Base-by-base conservation (phyloP, 2,888 invertebrate genomes). In the Antitype chi region DNA sequence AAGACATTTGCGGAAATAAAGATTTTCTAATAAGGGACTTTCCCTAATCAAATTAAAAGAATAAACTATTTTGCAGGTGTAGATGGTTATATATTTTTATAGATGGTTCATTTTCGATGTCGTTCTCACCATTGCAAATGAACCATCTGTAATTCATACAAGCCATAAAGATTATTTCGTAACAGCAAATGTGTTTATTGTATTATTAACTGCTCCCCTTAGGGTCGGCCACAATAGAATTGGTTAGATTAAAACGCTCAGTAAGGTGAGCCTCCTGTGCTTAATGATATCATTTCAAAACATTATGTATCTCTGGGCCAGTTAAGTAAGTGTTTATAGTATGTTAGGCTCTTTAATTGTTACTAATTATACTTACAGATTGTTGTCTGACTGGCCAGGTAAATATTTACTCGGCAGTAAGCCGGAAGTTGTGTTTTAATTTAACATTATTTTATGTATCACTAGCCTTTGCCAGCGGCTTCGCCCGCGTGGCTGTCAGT, bases 161-260 rank as follows among this genome's bases (percentile, higher is more conserved):
- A 43, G 52, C 69, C 66, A 57, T 49, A 32, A 57, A 49, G 13
- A 66, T 63, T 43, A 81, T 74, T 75, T 74, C 52, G 60, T 73
- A 70, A 55, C 55, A 55, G 25, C 67, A 28, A 76, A 67, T 62
- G 75, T 53, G 69, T 76, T 74, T 76, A 84, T 81, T 79, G 71
- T 55, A 74, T 76, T 79, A 69, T 74, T 76, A 73, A 81, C 68
- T 43, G 70, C 66, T 71, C 69, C 86, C 15, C 5, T 23, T 71
- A 72, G 32, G 85, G 78, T 13, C 25, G 15, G 25, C 38, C 75
- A 79, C 85, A 85, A 85, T 84, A n/a, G 75, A 69, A 77, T 75
- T 75, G 79, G 55, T 64, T 20, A 76, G 57, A 77, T 74, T 68
- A 66, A 69, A 72, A 59, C 43, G 23, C 25, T 32, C 17, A 53